These are phyloP conservation scores for Nemapogon koenigi DNA, from an alignment of 2,888 invertebrate species.

Conservation along the genomic window DNA sequence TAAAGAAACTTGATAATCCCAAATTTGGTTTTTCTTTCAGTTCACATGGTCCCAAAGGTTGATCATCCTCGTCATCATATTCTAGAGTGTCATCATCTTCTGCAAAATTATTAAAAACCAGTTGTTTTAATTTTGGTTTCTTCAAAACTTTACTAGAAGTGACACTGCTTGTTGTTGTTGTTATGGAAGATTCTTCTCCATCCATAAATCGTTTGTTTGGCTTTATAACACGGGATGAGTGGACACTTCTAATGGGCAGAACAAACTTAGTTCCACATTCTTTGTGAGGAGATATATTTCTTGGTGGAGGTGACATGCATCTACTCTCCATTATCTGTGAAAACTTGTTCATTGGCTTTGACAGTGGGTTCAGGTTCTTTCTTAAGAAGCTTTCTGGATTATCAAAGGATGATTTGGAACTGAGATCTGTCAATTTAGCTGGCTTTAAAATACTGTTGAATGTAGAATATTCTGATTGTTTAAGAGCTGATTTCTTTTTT, in stretches of 20 bases:
- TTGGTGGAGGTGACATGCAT: constrained; percentile 54
- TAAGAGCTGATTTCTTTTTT: constrained; percentile 66
- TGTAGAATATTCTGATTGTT: constrained; percentile 61
- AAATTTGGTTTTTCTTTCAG: constrained; percentile 23
- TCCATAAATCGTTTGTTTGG: constrained; percentile 87
- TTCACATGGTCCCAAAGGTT: too few species aligned
- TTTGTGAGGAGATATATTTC: constrained; percentile 43
- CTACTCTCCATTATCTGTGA: constrained; percentile 50
- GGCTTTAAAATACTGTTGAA: constrained; percentile 68
- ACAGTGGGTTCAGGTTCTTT: constrained; percentile 52
- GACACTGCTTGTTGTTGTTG: constrained; percentile 27
- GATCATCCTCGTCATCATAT: constrained; percentile 32
- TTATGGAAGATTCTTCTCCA: constrained; percentile 55
- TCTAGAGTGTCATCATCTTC: constrained; percentile 37
- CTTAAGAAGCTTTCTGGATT: constrained; percentile 53
- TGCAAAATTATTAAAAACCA: constrained; percentile 49
- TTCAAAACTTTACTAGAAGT: constrained; percentile 51
- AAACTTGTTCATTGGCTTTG: constrained; percentile 54
- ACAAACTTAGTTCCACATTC: constrained; percentile 70
- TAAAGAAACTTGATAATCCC: constrained; percentile 45
- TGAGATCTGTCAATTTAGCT: constrained; percentile 67
- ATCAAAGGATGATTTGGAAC: constrained; percentile 62
- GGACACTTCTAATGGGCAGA: constrained; percentile 80
- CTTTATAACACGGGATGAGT: constrained; percentile 86
- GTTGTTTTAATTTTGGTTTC: constrained; percentile 52